These are phyloP conservation scores for Toxotes lorentzi DNA, from an alignment of 2,797 vertebrate species.

Conservation along the genomic window DNA sequence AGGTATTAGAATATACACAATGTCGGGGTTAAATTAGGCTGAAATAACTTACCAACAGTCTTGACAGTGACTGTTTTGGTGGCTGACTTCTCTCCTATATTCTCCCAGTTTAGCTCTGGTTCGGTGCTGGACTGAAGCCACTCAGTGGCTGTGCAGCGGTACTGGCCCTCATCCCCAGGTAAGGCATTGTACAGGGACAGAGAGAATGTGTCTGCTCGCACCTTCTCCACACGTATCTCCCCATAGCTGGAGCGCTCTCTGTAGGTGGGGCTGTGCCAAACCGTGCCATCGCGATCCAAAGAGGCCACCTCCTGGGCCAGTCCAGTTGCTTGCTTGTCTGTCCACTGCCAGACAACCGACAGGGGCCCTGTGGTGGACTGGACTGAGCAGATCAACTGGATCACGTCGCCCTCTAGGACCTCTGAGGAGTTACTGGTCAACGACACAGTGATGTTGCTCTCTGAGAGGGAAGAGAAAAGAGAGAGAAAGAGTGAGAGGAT, in stretches of 20 bases:
- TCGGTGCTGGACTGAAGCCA: slow-evolving; percentile 80
- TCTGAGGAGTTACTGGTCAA: slow-evolving; percentile 90
- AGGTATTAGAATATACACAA: background rate
- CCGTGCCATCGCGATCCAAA: slow-evolving; percentile 87
- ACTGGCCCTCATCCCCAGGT: slow-evolving; percentile 83
- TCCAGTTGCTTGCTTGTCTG: slow-evolving; percentile 85
- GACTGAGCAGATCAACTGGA: slow-evolving; percentile 90
- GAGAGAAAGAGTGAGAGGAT: background rate
- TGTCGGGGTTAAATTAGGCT: background rate
- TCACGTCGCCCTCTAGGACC: slow-evolving; percentile 91
- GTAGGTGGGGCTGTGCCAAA: slow-evolving; percentile 80
- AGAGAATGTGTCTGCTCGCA: slow-evolving; percentile 76
- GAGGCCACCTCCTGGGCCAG: slow-evolving; percentile 88
- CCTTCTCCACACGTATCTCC: slow-evolving; percentile 82
- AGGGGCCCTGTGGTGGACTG: slow-evolving; percentile 86
- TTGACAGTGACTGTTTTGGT: slow-evolving; percentile 88
- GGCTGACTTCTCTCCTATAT: slow-evolving; percentile 89
- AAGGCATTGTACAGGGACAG: slow-evolving; percentile 84
- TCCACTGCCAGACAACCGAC: slow-evolving; percentile 91
- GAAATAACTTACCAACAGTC: slow-evolving; percentile 88
- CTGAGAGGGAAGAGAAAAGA: slow-evolving; percentile 71
- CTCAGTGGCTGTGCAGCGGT: slow-evolving; percentile 86
- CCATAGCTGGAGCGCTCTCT: slow-evolving; percentile 69
- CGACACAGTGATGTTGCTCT: slow-evolving; percentile 94
- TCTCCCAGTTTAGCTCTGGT: slow-evolving; percentile 90